phyloP scores from a whole-genome alignment of 2,797 vertebrate genomes.

The Sebastolobus altivelis region DNA sequence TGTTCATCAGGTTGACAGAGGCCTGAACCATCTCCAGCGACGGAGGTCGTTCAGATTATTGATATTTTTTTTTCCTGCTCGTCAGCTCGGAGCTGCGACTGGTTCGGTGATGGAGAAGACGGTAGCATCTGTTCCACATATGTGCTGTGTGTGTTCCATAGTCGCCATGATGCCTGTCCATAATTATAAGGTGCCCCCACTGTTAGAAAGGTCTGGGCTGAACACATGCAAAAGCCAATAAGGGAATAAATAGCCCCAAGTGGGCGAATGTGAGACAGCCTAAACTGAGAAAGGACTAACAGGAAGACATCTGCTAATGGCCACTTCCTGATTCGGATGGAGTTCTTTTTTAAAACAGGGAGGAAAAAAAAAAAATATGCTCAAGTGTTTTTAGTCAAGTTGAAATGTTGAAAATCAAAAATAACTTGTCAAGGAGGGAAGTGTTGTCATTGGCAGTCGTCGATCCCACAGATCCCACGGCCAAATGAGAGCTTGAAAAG shows the following conservation, averaged over 20 bases:
- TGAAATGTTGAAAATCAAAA: conserved; percentile 74
- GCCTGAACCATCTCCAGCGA: conserved; percentile 16
- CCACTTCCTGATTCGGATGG: conserved; percentile 64
- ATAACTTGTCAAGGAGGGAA: conserved; percentile 74
- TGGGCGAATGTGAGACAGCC: conserved; percentile 76
- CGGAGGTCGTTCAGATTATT: conserved; percentile 43
- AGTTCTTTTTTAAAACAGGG: conserved; percentile 38
- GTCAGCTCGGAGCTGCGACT: conserved; percentile 44
- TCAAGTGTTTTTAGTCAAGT: conserved; percentile 67
- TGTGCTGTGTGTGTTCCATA: conserved; percentile 61
- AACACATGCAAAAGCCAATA: conserved; percentile 77
- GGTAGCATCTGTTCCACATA: conserved; percentile 80
- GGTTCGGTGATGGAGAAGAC: conserved; percentile 53
- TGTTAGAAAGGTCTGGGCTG: conserved; percentile 73
- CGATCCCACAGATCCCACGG: conserved; percentile 61
- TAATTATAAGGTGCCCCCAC: conserved; percentile 78
- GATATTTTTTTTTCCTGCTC: conserved; percentile 28
- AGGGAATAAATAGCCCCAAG: conserved; percentile 80
- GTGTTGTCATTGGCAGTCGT: conserved; percentile 78
- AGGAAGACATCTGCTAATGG: conserved; percentile 78
- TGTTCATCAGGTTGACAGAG: conserved; percentile 25
- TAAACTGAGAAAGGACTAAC: conserved; percentile 79
- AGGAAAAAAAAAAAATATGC: conserved; percentile 66
- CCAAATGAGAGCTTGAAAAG: conserved; percentile 70
- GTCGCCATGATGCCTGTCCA: conserved; percentile 77